A percentile compares a stretch with the other conserved stretches of the same genome.
phyloP scores from a whole-genome alignment of 2,888 invertebrate species.

The Drosophila pullipes region DNA sequence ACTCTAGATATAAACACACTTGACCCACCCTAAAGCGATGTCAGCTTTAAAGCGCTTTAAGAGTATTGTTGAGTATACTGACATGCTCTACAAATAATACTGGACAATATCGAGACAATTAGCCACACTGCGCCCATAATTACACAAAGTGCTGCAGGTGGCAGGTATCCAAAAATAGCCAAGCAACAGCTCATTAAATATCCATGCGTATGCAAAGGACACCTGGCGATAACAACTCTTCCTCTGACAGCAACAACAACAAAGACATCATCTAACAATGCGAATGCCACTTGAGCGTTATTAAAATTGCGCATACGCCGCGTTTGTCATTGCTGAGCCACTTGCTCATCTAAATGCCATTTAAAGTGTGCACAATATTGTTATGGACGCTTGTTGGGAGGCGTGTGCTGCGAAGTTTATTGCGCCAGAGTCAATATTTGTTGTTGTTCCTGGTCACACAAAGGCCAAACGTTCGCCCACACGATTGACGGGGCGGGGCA shows the following conservation, averaged over 20 bases:
- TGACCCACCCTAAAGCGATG: neutral
- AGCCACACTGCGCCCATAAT: slow-evolving; percentile 36
- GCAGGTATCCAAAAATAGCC: slow-evolving; percentile 34
- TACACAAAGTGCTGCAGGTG: slow-evolving; percentile 37
- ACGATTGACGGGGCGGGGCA: neutral
- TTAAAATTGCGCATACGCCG: slow-evolving; percentile 74
- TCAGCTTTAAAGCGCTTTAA: neutral
- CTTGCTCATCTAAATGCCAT: slow-evolving; percentile 63
- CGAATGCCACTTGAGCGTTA: slow-evolving; percentile 62
- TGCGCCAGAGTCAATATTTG: slow-evolving; percentile 77
- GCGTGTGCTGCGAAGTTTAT: slow-evolving; percentile 53
- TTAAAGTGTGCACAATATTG: slow-evolving; percentile 62
- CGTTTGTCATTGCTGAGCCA: slow-evolving; percentile 35
- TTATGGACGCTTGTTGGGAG: slow-evolving; percentile 29
- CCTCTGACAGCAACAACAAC: slow-evolving; percentile 8
- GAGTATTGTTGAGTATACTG: slow-evolving; percentile 30
- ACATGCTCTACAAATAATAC: slow-evolving; percentile 36
- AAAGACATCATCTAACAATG: slow-evolving; percentile 34
- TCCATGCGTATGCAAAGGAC: slow-evolving; percentile 39
- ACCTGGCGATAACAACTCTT: slow-evolving; percentile 37
- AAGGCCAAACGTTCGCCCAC: slow-evolving; percentile 17
- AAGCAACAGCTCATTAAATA: slow-evolving; percentile 61
- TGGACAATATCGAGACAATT: slow-evolving; percentile 15
- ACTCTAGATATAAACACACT: slow-evolving; percentile 12
- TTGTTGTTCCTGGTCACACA: slow-evolving; percentile 40